Evolutionary conservation across 2,113 vertebrate species (phyloP), one percentile per base, ranked within the genome.

Genomic region (Anhinga rufa): DNA sequence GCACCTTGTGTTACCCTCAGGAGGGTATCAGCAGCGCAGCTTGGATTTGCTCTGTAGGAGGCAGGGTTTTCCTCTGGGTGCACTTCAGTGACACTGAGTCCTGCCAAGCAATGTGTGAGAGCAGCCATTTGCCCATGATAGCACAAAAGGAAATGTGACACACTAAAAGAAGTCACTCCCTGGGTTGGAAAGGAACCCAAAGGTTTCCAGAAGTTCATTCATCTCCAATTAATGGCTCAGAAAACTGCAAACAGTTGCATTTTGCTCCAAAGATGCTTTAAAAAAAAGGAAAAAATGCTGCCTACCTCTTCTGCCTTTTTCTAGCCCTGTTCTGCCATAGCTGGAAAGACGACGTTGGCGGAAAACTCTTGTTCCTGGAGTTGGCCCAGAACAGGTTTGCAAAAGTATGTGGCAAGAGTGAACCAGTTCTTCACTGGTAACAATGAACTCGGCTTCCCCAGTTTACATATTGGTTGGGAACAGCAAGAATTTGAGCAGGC

Each of bases 371-470:
- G 10, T 6, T 81, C 83, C 71, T 51, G 20, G 19, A 79, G 61
- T 51, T 44, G 61, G 15, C 71, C 51, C 34, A 48, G 66, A 66
- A 57, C 95, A 89, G 71, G 88, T 93, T 91, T 95, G 57, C 51
- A 89, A 85, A 91, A 86, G 28, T 62, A 83, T 71, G 81, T 25
- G 26, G 34, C 48, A 57, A 62, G 93, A 91, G 13, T 0, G 28
- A 96, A 96, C 88, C 88, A 91, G 91, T 66, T 96, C 77, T 66
- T 69, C 25, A 29, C 40, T 26, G 62, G 88, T 34, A 82, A 62
- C 66, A 88, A 46, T 14, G 57, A 76, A 55, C 0, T 2, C 17
- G n/a, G 38, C 66, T 82, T 66, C 62, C 77, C 71, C 0, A 0
- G 51, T 57, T 46, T 86, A 61, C 36, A 46, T 25, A 46, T 42